Base-by-base conservation (phyloP, 1,140 invertebrate species). In the Anthonomus grandis region DNA sequence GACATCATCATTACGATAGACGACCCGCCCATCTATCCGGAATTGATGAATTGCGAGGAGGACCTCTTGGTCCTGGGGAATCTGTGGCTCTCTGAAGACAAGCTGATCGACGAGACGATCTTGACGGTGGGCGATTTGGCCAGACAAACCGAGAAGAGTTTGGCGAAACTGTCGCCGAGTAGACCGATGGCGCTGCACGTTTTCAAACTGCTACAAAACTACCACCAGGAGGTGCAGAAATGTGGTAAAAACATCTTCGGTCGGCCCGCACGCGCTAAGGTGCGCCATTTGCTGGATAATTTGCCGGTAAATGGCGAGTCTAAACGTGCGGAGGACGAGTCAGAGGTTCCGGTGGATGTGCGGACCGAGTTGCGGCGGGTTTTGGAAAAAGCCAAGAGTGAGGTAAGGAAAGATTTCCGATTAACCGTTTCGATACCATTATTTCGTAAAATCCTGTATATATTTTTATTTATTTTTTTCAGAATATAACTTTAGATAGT, bases 71-170 rank as follows among this genome's bases (percentile, higher is more conserved):
- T 63, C 8, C 58, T n/a, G 46, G 52, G 41, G 47, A 59, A 41
- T 23, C 67, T 5, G 63, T 49, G 0, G 48, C 51, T 36, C 34
- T 60, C 58, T 42, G 25, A 45, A 24, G 54, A 56, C 31, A 54
- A 64, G 38, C 49, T 69, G 42, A 56, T 59, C 18, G 52, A 24
- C 17, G 57, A 47, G n/a, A 49, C 60, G 39, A 60, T 79, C 9
- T 64, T 64, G 25, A 79, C 77, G 39, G 64, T 80, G 10, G 77
- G 77, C n/a, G 78, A 80, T 65, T 68, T 81, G 37, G 78, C 79
- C 4, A 74, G 70, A 54, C 59, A 77, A 64, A 76, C 73, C 41
- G 75, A 79, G 66, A 47, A 74, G 3, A 72, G 79, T 72, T 64
- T 79, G 2, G 75, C 76, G 52, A 70, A 73, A 57, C 60, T 79